Evolutionary conservation across 2,113 vertebrate species (phyloP).

Genomic region (Ailuropoda melanoleuca): DNA sequence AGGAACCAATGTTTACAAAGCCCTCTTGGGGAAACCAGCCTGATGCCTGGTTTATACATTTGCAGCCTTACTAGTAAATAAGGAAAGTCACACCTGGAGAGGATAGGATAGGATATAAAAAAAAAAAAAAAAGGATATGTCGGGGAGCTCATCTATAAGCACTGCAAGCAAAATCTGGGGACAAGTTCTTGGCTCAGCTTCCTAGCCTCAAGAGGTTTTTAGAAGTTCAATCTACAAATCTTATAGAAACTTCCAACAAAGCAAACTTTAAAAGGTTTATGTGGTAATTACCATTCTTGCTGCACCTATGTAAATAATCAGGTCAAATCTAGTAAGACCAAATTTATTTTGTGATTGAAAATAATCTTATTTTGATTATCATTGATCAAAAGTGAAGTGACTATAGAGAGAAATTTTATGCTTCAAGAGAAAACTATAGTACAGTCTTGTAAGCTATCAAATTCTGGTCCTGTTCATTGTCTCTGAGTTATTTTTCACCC

Average conservation of each 20-base stretch:
- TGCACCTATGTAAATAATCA: background rate
- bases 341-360: background rate
- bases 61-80: background rate
- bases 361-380: background rate
- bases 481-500: background rate
- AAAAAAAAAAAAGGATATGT: too few relatives aligned
- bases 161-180: background rate
- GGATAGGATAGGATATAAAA: too few relatives aligned
- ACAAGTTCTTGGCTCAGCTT: background rate
- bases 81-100: background rate
- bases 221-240: background rate
- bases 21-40: background rate
- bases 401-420: background rate
- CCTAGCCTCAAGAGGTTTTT: background rate
- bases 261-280: background rate
- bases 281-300: background rate
- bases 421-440: background rate
- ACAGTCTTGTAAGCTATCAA: background rate
- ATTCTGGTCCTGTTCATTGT: background rate
- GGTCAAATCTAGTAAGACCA: background rate
- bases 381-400: background rate
- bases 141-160: background rate
- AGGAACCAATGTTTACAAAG: background rate
- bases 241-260: background rate
- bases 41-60: background rate